These are phyloP conservation scores for Luehdorfia chinensis DNA, from an alignment of 1,140 invertebrate genomes.

Conservation along the genomic window DNA sequence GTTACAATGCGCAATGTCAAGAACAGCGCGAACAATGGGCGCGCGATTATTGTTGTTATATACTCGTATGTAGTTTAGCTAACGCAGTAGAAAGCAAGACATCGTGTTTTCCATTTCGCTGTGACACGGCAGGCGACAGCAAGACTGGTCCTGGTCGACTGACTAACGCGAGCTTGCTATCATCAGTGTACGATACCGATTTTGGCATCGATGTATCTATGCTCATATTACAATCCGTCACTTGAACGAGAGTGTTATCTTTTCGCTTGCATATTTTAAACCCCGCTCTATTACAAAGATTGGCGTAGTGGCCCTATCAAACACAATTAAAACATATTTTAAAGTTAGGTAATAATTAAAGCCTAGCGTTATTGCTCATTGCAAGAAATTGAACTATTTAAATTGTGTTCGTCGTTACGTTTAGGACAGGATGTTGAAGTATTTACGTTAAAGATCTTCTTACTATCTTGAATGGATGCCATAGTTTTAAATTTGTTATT, in stretches of 20 bases:
- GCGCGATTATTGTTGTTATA: background rate
- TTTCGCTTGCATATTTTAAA: conserved; percentile 8
- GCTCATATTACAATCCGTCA: no score
- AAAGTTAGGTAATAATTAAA: background rate
- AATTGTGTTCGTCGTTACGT: conserved; percentile 6
- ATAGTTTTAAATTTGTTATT: no score
- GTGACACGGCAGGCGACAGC: background rate
- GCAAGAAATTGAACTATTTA: conserved; percentile 24
- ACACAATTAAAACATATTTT: conserved; percentile 18
- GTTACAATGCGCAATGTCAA: conserved; percentile 14
- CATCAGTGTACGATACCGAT: no score
- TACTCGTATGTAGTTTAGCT: background rate
- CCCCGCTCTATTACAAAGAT: conserved; percentile 6
- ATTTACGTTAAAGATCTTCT: no score
- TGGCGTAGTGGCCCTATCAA: conserved; percentile 1
- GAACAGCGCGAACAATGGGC: background rate
- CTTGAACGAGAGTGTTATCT: no score
- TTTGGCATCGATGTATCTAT: no score
- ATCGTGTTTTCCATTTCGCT: background rate
- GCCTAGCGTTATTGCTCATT: conserved; percentile 5
- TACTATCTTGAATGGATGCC: no score
- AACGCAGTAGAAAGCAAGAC: background rate
- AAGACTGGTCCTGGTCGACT: no score
- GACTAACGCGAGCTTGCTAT: no score
- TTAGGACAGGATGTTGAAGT: background rate